A percentile compares a stretch with the other conserved stretches of the same genome.
phyloP scores from a whole-genome alignment of 2,113 vertebrate genomes.

The Chlorodrepanis virens region DNA sequence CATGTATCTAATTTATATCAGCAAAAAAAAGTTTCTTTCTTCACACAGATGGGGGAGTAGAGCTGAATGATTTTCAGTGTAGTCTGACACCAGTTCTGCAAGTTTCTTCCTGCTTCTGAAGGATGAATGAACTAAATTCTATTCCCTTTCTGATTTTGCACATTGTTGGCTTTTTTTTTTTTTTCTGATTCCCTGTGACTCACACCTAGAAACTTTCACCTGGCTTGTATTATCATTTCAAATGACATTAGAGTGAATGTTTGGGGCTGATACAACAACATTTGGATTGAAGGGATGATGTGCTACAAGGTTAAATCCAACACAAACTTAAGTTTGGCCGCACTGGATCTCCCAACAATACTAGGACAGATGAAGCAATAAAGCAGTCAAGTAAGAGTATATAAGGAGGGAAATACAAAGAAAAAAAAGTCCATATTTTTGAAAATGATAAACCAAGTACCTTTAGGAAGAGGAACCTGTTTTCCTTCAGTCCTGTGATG shows the following conservation, averaged over 20 bases:
- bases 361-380: not conserved
- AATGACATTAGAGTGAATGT: not conserved
- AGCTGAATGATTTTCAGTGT: not conserved
- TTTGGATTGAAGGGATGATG: not conserved
- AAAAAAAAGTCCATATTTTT: not conserved
- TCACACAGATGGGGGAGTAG: not conserved
- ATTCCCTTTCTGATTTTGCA: not conserved
- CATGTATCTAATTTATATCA: not conserved
- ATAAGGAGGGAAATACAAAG: not conserved
- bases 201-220: not conserved
- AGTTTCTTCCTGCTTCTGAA: not conserved
- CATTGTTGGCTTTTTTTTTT: no score
- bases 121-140: not conserved
- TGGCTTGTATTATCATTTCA: not conserved
- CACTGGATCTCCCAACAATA: not conserved
- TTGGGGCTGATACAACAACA: not conserved
- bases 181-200: not conserved
- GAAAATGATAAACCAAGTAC: not conserved
- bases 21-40: conserved; percentile 13
- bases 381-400: not conserved
- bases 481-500: not conserved
- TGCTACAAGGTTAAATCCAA: not conserved
- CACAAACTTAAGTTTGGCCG: not conserved
- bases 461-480: not conserved
- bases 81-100: not conserved